Percentiles rank a stretch among this genome's conserved stretches.
These are phyloP conservation scores for Xestoiulus laeticollis DNA, from an alignment of 2,888 invertebrate genomes.

Conservation along the genomic window DNA sequence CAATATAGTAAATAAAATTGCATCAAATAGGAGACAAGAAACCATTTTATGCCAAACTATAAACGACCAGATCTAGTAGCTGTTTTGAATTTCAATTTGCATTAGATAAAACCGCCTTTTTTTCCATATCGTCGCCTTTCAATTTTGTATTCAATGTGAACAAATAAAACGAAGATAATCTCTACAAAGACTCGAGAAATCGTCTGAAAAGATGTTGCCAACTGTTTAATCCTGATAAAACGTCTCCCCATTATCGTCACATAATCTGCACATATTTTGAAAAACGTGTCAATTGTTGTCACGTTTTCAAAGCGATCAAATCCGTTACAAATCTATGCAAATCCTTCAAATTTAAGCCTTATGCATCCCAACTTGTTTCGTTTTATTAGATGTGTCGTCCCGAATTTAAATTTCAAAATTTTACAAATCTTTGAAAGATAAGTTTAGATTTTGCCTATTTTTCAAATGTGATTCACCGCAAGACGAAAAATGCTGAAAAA, in stretches of 20 bases:
- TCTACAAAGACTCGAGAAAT: neutral
- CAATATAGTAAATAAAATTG: neutral
- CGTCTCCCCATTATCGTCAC: neutral
- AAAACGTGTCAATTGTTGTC: neutral
- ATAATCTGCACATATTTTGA: neutral
- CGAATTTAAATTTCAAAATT: too few relatives aligned
- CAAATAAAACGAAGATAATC: neutral
- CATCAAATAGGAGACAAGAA: neutral
- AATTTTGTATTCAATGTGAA: neutral
- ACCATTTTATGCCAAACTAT: neutral
- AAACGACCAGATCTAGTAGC: neutral
- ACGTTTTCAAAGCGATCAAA: too few relatives aligned
- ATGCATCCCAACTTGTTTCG: too few relatives aligned
- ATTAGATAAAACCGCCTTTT: neutral
- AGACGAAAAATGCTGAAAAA: too few relatives aligned
- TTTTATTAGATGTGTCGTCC: too few relatives aligned
- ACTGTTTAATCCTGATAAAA: neutral
- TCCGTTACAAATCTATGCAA: too few relatives aligned
- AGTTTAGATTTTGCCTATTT: too few relatives aligned
- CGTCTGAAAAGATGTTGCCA: neutral
- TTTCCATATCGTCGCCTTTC: neutral
- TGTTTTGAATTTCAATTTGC: constrained; percentile 3
- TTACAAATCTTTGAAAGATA: too few relatives aligned
- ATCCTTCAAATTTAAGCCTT: too few relatives aligned
- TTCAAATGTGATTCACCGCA: too few relatives aligned